Evolutionary conservation across 2,888 invertebrate species (phyloP), one percentile per base, ranked within the genome.

Genomic region (Halictus quadricinctus): DNA sequence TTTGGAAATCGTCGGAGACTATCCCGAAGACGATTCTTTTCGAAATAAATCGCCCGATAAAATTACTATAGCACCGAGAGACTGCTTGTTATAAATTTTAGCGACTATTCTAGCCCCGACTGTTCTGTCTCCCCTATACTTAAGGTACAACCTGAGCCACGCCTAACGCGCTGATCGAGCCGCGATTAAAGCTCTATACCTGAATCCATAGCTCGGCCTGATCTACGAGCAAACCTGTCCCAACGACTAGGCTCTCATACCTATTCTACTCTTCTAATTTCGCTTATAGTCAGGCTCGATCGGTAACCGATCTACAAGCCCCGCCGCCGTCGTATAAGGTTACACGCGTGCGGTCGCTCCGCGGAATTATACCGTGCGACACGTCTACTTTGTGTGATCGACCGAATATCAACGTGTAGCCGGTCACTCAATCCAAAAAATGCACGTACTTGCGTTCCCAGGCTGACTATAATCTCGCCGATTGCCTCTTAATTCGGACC

Each of bases 381-480:
- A 18, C 36, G 66, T 66, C 66, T 18, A 36, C 10, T 3, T 66
- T 36, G 66, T 66, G 43, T 69, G 41, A 43, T 21, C 69, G 12
- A 21, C 1, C 12, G 36, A 21, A n/a, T n/a, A 43, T 41, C 36
- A 41, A 43, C 21, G 15, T 29, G 66, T 36, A 66, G 18, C 10
- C 36, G 36, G 69, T 69, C 21, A 18, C 7, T n/a, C 41, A 18
- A 69, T 66, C 3, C 3, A 18, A 18, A 66, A 41, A 66, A 66
- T 66, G 41, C 18, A 7, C 18, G 1, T 29, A 18, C 0, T 21
- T 1, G 21, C 29, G 36, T 29, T 41, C 36, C 21, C 64, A n/a
- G n/a, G 58, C 58, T n/a, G 58, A n/a, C 58, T 58, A 58, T 58
- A 58, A 58, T 58, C 58, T 58, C n/a, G n/a, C n/a, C n/a, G n/a